These are phyloP conservation scores for Gracilinanus agilis DNA, from an alignment of 2,113 vertebrate genomes.

Conservation along the genomic window DNA sequence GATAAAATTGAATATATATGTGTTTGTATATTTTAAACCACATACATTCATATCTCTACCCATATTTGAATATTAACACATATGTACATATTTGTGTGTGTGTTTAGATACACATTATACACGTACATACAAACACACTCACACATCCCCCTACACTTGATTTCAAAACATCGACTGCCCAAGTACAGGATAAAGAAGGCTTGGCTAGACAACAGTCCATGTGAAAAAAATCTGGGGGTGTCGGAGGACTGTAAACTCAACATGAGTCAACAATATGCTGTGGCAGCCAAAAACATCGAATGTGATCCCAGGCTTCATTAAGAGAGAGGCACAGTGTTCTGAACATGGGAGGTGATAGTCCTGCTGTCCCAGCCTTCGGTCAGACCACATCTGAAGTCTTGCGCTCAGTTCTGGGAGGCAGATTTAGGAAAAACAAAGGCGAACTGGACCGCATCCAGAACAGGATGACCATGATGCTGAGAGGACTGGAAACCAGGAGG, in stretches of 20 bases:
- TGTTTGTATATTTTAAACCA: neutral
- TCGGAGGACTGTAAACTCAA: neutral
- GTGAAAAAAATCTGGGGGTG: constrained; percentile 1
- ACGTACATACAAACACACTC: neutral
- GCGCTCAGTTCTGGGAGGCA: neutral
- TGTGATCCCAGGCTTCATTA: neutral
- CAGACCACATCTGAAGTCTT: neutral
- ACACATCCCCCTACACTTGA: neutral
- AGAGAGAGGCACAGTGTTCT: neutral
- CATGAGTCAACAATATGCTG: neutral
- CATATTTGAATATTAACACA: neutral
- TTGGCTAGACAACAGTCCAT: neutral
- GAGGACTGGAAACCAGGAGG: neutral
- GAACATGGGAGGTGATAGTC: neutral
- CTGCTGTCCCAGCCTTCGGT: neutral
- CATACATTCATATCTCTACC: neutral
- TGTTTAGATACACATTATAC: neutral
- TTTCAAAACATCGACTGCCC: neutral
- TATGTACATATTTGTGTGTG: too few species aligned
- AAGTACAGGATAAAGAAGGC: neutral
- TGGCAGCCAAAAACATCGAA: neutral
- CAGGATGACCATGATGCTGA: neutral
- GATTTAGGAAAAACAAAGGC: neutral
- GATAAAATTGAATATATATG: neutral
- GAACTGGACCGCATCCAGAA: neutral